phyloP scores from a whole-genome alignment of 2,888 invertebrate species.

The Branchellion lobata region DNA sequence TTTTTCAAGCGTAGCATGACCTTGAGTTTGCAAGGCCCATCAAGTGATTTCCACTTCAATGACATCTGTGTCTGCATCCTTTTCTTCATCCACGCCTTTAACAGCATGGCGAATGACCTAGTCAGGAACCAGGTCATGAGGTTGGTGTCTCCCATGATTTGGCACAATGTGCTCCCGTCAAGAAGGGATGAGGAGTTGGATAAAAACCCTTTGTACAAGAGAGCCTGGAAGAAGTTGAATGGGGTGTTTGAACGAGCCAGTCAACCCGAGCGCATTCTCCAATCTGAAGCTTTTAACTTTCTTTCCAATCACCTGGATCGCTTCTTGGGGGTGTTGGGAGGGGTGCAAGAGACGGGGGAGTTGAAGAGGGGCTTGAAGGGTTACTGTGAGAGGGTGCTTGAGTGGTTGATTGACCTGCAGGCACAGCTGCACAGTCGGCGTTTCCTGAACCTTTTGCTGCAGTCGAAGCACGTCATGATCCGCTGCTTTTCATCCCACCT shows the following conservation, averaged over 20 bases:
- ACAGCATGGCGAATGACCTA: constrained; percentile 91
- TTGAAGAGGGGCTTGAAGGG: background rate
- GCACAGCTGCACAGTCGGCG: constrained; percentile 89
- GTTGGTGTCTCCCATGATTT: constrained; percentile 87
- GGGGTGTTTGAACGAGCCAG: constrained; percentile 71
- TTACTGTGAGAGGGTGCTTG: constrained; percentile 92
- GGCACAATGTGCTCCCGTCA: constrained; percentile 74
- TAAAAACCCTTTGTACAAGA: constrained; percentile 82
- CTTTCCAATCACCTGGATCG: constrained; percentile 81
- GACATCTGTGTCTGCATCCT: constrained; percentile 86
- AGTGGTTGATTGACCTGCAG: constrained; percentile 92
- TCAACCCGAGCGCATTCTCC: constrained; percentile 59
- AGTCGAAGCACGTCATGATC: constrained; percentile 89
- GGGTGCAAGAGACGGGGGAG: constrained; percentile 64
- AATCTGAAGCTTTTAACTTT: constrained; percentile 81
- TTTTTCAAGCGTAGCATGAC: constrained; percentile 60
- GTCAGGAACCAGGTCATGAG: constrained; percentile 88
- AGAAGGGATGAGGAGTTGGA: constrained; percentile 80
- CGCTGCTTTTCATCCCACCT: constrained; percentile 64
- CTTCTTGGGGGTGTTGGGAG: constrained; percentile 79
- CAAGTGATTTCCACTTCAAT: constrained; percentile 61
- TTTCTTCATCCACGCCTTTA: constrained; percentile 93
- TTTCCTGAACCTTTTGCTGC: constrained; percentile 93
- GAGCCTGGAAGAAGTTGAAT: constrained; percentile 84
- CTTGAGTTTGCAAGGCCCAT: constrained; percentile 68